Evolutionary conservation across 1,140 invertebrate genomes (phyloP), one percentile per base, ranked within the genome.

Genomic region (Aphelinus atriplicis): DNA sequence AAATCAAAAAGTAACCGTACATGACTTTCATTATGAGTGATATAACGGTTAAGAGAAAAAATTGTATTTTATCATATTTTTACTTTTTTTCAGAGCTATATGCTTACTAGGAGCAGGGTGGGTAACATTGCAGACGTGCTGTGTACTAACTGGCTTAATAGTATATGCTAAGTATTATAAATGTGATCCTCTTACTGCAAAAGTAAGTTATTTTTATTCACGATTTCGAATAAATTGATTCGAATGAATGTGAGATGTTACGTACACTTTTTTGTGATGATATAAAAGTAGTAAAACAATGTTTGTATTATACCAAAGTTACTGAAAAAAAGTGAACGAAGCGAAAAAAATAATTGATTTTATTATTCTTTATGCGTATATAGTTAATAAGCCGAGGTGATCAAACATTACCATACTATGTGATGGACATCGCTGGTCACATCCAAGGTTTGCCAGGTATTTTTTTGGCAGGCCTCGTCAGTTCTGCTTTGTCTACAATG

Each of bases 381-480:
- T 1, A 82, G 81, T 56, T 77, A n/a, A 70, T 83, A 3, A 77
- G 77, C n/a, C 83, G 84, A 62, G 80, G 84, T 9, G 89, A 90
- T 75, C 87, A 92, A 82, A 82, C 91, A 2, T 81, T 92, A 73
- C 91, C 91, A 1, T 85, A 89, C 9, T 92, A 90, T 79, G 91
- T 92, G 2, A 91, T 92, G 88, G 89, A 92, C 62, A 85, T 89
- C 2, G 81, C 92, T 6, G 85, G 87, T 2, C 63, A 84, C 45
- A 83, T 91, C 58, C 88, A 89, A 3, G 92, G 92, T 51, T 81
- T 93, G 73, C 90, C 92, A 1, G 92, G 93, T 61, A 81, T 94
- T n/a, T 93, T 94, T 83, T 88, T 94, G 1, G 91, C 92, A 9
- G 91, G 91, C 68, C 88, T 94, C 3, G 93, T 93, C 77, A 91